Conservation (phyloP, 2,888 invertebrate genomes). For the Zaprionus lineosus region DNA sequence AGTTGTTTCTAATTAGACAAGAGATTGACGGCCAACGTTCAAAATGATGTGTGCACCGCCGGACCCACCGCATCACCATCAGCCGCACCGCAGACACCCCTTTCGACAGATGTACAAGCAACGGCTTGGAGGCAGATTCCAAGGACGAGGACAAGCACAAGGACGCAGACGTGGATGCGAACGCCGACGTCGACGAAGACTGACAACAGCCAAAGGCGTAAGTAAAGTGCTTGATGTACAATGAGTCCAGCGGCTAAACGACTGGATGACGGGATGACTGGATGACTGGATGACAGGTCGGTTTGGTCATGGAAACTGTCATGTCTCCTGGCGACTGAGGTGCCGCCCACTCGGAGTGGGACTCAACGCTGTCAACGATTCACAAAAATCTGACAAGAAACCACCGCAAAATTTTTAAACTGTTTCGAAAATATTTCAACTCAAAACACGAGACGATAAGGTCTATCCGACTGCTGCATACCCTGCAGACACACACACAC, state of each 20-base stretch:
- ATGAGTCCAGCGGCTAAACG: too few species aligned
- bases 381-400: slow-evolving; percentile 25
- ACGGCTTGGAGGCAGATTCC: background rate
- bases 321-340: too few species aligned
- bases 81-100: background rate
- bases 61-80: too few species aligned
- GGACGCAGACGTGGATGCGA: background rate
- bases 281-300: slow-evolving; percentile 1
- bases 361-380: slow-evolving; percentile 1
- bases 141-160: background rate
- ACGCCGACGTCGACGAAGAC: too few species aligned
- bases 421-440: too few species aligned
- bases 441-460: too few species aligned
- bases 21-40: slow-evolving; percentile 57
- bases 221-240: slow-evolving; percentile 24
- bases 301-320: background rate
- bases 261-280: slow-evolving; percentile 19
- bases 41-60: slow-evolving; percentile 1
- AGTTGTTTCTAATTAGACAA: slow-evolving; percentile 66
- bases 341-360: slow-evolving; percentile 20
- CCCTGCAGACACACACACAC: too few species aligned
- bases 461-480: too few species aligned
- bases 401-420: slow-evolving; percentile 17
- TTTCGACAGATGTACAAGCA: background rate
- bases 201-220: background rate